A percentile compares a stretch with the other conserved stretches of the same genome.
Evolutionary conservation across 2,113 vertebrate genomes (phyloP).

Genomic region (Calonectris borealis): DNA sequence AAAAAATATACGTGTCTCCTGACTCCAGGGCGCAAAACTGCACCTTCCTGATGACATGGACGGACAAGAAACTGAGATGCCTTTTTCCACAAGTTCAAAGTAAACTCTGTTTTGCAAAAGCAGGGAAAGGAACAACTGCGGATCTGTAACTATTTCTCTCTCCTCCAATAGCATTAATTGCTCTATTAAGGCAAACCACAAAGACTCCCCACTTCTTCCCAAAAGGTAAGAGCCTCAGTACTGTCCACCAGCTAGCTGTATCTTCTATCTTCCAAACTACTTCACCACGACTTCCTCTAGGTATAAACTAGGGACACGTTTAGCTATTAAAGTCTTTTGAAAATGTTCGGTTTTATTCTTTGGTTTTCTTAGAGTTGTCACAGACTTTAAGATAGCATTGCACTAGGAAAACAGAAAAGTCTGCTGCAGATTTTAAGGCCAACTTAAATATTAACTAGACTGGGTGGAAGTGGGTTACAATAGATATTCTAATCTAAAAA

Average conservation of each 20-base stretch:
- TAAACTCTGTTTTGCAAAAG: background rate
- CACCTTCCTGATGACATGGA: background rate
- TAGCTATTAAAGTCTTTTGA: background rate
- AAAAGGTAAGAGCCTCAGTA: background rate
- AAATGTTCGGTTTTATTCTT: background rate
- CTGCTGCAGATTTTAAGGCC: background rate
- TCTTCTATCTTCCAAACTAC: background rate
- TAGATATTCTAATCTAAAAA: background rate
- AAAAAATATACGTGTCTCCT: fast-evolving
- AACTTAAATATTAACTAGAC: background rate
- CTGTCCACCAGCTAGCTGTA: background rate
- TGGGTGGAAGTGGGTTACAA: background rate
- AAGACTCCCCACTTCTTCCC: background rate
- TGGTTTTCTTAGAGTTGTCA: background rate
- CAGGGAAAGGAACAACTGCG: background rate
- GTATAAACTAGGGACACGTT: background rate
- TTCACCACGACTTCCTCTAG: background rate
- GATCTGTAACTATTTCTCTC: background rate
- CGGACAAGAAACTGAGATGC: background rate
- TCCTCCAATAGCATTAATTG: background rate
- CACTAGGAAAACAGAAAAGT: background rate
- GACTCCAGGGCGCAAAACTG: background rate
- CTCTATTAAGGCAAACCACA: background rate
- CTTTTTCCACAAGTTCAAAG: background rate
- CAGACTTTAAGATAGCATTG: background rate